phyloP scores from a whole-genome alignment of 2,797 vertebrate species.

The Brachyrhaphis roseni region DNA sequence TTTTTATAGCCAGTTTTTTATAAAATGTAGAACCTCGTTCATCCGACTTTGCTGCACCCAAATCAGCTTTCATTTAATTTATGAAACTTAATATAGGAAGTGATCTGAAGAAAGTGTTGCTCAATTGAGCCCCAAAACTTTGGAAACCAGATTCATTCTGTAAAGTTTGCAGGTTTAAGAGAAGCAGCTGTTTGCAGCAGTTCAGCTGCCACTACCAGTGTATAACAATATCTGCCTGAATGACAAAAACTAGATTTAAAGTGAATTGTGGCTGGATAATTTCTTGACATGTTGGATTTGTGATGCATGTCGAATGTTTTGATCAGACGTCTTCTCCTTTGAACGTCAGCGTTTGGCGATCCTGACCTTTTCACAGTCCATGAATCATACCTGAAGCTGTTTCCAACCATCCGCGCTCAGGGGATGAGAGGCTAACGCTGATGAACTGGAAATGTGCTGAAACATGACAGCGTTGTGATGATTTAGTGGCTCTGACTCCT shows the following conservation, averaged over 20 bases:
- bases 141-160: not conserved
- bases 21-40: too few species aligned
- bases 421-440: not conserved
- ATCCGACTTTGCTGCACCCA: too few species aligned
- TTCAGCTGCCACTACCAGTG: not conserved
- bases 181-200: not conserved
- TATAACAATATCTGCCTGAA: not conserved
- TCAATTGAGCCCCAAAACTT: too few species aligned
- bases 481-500: conserved; percentile 1
- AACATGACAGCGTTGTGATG: not conserved
- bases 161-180: not conserved
- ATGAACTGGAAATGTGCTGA: not conserved
- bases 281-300: not conserved
- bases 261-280: not conserved
- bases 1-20: too few species aligned
- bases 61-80: too few species aligned
- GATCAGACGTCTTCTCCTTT: not conserved
- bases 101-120: too few species aligned
- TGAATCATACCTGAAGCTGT: not conserved
- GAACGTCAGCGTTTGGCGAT: not conserved
- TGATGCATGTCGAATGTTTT: not conserved
- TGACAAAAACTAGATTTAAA: fast-evolving
- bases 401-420: not conserved
- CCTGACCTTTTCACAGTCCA: conserved; percentile 1
- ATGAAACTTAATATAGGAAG: too few species aligned